Conservation (phyloP, 2,113 vertebrate genomes). For the rabbit (Oryctolagus cuniculus) region DNA sequence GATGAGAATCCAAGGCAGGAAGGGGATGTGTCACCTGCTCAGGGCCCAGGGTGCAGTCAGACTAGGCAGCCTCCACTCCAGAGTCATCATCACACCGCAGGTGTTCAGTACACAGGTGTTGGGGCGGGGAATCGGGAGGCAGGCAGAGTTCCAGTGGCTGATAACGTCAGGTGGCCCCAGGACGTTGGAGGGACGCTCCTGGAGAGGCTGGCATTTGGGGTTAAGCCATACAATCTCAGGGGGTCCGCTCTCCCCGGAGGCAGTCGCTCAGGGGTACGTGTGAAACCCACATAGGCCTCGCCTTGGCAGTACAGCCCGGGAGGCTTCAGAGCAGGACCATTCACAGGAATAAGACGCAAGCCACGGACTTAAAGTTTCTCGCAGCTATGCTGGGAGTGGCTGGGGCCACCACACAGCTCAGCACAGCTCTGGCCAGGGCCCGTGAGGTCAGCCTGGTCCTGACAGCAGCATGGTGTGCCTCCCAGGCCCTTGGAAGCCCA, state of each 20-base stretch:
- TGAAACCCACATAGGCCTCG: background rate
- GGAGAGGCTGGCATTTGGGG: background rate
- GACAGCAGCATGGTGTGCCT: background rate
- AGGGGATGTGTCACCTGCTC: background rate
- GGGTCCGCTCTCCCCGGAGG: background rate
- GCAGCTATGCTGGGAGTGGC: background rate
- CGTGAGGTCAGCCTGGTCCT: background rate
- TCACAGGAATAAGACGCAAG: background rate
- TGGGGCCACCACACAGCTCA: fast-evolving
- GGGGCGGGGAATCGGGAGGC: background rate
- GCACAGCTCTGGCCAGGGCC: background rate
- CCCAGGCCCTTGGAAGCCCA: background rate
- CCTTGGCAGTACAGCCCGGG: background rate
- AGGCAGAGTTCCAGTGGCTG: background rate
- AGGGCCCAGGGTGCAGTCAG: background rate
- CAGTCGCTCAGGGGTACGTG: background rate
- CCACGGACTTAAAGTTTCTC: background rate
- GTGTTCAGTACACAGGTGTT: background rate
- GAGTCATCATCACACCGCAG: background rate
- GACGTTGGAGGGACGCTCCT: background rate
- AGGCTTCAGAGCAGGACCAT: background rate
- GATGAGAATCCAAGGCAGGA: constrained; percentile 12
- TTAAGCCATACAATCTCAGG: background rate
- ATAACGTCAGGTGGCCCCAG: background rate
- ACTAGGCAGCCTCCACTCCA: background rate